Percentiles rank a stretch among this genome's conserved stretches.
Conservation (phyloP, 2,113 vertebrate species). For the Bos indicus region DNA sequence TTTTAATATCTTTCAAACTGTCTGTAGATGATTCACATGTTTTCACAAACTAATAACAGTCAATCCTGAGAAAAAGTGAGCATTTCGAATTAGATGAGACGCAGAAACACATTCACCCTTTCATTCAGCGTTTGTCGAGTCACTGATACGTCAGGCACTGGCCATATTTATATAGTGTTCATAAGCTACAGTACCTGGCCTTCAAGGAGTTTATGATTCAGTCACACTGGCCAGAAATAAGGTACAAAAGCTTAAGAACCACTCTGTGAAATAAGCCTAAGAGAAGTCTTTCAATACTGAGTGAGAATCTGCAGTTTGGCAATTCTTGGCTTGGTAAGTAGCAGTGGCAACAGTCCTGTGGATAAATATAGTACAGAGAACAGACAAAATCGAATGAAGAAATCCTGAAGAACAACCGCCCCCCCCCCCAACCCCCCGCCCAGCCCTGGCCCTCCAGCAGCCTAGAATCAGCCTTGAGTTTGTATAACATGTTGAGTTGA, state of each 20-base stretch:
- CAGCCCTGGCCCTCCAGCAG: rapidly evolving
- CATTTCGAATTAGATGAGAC: background rate
- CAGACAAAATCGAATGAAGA: background rate
- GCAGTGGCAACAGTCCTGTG: background rate
- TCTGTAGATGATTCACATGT: background rate
- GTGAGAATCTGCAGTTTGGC: background rate
- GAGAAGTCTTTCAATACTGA: background rate
- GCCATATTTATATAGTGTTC: background rate
- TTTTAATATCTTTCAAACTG: background rate
- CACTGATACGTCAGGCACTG: background rate
- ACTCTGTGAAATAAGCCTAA: background rate
- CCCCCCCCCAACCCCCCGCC: rapidly evolving
- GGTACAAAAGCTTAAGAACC: background rate
- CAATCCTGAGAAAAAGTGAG: background rate
- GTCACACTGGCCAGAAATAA: background rate
- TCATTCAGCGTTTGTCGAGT: background rate
- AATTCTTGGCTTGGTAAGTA: background rate
- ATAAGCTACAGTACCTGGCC: background rate
- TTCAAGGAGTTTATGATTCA: background rate
- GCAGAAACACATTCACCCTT: background rate
- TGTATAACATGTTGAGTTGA: background rate
- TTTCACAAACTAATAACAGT: background rate
- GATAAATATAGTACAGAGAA: background rate
- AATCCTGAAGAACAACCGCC: background rate
- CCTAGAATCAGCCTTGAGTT: background rate